phyloP scores from a whole-genome alignment of 2,888 invertebrate species.

The Apomyelois bistriatella region DNA sequence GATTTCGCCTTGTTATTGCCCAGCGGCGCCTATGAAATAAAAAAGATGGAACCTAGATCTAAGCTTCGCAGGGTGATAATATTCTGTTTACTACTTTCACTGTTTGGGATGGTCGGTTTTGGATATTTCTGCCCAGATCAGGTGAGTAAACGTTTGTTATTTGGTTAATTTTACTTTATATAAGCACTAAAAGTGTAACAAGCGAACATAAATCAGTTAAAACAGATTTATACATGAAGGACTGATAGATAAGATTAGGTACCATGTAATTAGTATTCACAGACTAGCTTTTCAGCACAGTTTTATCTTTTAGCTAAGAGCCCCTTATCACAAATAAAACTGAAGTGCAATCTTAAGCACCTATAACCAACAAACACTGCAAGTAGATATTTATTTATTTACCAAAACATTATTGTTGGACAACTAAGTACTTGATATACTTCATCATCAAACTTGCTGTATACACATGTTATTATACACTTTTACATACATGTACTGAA shows the following conservation, averaged over 20 bases:
- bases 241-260: background rate
- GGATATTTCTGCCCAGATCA: constrained; percentile 95
- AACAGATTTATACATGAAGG: background rate
- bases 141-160: constrained; percentile 63
- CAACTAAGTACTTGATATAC: no score
- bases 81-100: constrained; percentile 89
- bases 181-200: background rate
- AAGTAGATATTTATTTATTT: no score
- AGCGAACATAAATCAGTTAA: background rate
- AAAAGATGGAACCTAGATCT: constrained; percentile 92
- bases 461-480: no score
- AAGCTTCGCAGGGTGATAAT: constrained; percentile 89
- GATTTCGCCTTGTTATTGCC: constrained; percentile 89
- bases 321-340: background rate
- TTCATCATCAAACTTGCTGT: no score
- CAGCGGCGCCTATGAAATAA: constrained; percentile 88
- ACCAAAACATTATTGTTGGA: no score
- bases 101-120: constrained; percentile 92
- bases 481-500: no score
- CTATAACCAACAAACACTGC: background rate
- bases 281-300: no score
- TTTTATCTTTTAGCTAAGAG: background rate
- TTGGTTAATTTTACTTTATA: background rate
- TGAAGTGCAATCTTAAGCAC: background rate
- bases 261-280: background rate